These are phyloP conservation scores for Pogonocichla stellata DNA, from an alignment of 2,113 vertebrate genomes.

Conservation along the genomic window DNA sequence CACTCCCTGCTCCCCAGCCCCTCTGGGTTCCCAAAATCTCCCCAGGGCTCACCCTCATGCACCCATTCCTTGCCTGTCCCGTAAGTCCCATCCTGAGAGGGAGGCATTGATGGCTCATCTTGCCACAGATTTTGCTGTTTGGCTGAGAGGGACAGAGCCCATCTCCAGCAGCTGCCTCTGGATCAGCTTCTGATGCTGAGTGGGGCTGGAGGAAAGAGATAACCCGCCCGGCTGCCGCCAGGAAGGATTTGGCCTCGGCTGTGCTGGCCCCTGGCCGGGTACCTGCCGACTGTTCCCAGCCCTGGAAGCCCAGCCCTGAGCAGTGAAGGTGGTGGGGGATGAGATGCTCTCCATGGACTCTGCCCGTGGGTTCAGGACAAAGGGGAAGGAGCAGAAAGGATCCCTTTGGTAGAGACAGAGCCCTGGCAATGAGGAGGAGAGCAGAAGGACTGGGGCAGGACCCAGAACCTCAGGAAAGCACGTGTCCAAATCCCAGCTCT, in stretches of 20 bases:
- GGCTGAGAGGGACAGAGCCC: not conserved
- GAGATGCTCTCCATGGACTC: not conserved
- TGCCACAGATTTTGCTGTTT: not conserved
- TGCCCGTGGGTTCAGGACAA: accelerated
- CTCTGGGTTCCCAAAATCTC: not conserved
- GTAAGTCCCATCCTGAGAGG: not conserved
- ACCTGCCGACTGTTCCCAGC: not conserved
- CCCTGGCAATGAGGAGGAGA: accelerated
- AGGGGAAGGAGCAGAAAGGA: not conserved
- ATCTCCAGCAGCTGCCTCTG: not conserved
- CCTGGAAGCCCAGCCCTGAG: not conserved
- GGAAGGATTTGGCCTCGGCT: not conserved
- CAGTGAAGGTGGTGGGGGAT: not conserved
- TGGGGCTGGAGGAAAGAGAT: slow-evolving; percentile 15
- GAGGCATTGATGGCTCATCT: not conserved
- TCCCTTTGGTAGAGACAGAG: not conserved
- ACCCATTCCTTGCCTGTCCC: not conserved
- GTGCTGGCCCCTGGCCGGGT: not conserved
- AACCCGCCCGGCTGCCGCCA: not conserved
- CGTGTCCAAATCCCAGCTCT: accelerated
- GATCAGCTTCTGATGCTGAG: not conserved
- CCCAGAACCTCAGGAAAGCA: not conserved
- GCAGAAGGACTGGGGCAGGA: not conserved
- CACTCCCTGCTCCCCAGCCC: not conserved
- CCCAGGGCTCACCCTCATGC: not conserved